Percentiles rank a stretch among this genome's conserved stretches.
Evolutionary conservation across 2,797 vertebrate genomes (phyloP).

Genomic region (Lithobates pipiens): DNA sequence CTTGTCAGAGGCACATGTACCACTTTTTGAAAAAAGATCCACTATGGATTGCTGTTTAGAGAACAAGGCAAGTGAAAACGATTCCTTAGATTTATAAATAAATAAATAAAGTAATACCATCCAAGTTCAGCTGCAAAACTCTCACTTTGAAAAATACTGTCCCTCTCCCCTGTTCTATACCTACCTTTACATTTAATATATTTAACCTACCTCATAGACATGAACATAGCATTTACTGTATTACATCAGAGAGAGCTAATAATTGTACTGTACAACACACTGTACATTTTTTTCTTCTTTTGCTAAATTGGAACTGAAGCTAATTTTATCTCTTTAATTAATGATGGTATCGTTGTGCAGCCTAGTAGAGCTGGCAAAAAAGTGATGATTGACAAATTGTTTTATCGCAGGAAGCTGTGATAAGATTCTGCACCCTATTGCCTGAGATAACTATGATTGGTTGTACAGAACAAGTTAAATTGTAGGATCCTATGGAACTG

Average conservation of each 20-base stretch:
- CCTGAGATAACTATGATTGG: not conserved
- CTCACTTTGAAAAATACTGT: too few species aligned
- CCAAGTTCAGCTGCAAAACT: too few species aligned
- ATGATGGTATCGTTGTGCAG: constrained; percentile 25
- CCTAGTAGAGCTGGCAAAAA: constrained; percentile 30
- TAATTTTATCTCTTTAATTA: constrained; percentile 52
- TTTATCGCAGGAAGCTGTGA: constrained; percentile 13
- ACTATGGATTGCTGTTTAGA: too few species aligned
- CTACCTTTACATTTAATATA: not conserved
- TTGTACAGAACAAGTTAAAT: too few species aligned
- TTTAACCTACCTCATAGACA: not conserved
- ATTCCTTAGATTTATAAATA: too few species aligned
- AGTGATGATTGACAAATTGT: constrained; percentile 41
- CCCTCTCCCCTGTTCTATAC: too few species aligned
- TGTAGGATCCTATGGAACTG: too few species aligned
- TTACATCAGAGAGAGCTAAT: not conserved
- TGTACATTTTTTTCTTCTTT: not conserved
- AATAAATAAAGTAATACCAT: too few species aligned
- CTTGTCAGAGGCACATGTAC: too few species aligned
- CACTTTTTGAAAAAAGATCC: too few species aligned
- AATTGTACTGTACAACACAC: not conserved
- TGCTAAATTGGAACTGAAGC: constrained; percentile 32
- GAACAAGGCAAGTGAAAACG: too few species aligned
- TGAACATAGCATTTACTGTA: constrained; percentile 13
- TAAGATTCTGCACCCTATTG: constrained; percentile 16